Evolutionary conservation across 2,888 invertebrate species (phyloP), one percentile per base, ranked within the genome.

Genomic region (Polymixis flavicincta): DNA sequence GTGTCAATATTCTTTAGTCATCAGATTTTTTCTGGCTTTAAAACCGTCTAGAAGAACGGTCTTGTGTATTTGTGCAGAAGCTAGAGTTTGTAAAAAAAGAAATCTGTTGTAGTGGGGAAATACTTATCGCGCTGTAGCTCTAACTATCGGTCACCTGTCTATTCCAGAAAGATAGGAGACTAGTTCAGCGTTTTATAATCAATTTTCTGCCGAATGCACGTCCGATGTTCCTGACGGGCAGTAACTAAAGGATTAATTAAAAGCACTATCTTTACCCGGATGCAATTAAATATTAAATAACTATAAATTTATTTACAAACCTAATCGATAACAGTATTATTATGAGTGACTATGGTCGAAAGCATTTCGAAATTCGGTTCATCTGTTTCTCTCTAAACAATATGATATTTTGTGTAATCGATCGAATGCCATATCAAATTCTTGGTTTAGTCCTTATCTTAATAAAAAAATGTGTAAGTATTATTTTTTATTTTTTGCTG

Each of bases 91-190:
- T 42, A 19, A n/a, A 70, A 55, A n/a, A n/a, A n/a, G n/a, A n/a
- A n/a, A n/a, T n/a, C n/a, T n/a, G 4, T 48, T 57, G 17, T 70
- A 42, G 17, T 37, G 13, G 8, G 42, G 17, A 13, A 28, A n/a
- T 54, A n/a, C 8, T 71, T 52, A n/a, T 52, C 13, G 17, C 1
- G 1, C 17, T 52, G 28, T 72, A 73, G 17, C 22, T 74, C 25
- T n/a, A 22, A 55, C 48, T 19, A 74, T 57, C 75, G 14, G 28
- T 52, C n/a, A 59, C n/a, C 22, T 65, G 76, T 76, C 66, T 25
- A 0, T 59, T 59, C 14, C 76, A 75, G 66, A 66, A 52, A 37
- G 42, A 32, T 28, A 32, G 32, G 8, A 48, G 5, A 0, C 17
- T 28, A 32, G 11, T n/a, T 55, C 42, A 19, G 17, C 42, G 7